phyloP scores from a whole-genome alignment of 2,113 vertebrate genomes.

The Donacobius atricapilla region DNA sequence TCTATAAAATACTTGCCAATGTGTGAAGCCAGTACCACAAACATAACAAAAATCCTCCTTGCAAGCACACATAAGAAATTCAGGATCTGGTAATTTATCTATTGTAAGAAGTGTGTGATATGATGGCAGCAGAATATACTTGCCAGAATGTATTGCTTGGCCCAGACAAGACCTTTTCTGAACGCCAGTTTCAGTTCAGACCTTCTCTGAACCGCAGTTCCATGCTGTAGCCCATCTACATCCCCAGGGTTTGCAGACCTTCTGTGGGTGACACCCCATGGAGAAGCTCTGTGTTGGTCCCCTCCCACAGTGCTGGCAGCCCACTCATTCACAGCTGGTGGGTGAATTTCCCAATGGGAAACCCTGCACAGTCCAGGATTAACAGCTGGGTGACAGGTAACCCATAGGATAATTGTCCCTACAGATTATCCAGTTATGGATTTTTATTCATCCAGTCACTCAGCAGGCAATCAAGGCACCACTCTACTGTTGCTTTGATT shows the following conservation, averaged over 20 bases:
- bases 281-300: neutral
- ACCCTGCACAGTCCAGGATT: accelerated
- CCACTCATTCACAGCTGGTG: neutral
- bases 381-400: neutral
- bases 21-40: neutral
- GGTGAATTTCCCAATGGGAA: neutral
- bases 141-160: neutral
- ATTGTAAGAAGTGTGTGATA: neutral
- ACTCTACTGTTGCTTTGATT: too few relatives aligned
- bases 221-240: neutral
- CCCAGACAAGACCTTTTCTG: neutral
- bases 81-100: neutral
- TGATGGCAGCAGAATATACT: neutral
- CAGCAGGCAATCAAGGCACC: neutral
- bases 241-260: neutral
- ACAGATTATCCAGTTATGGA: neutral
- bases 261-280: neutral
- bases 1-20: neutral
- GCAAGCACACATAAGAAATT: neutral
- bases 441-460: neutral
- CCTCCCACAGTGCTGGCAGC: neutral
- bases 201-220: neutral
- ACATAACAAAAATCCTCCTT: neutral
- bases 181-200: neutral
- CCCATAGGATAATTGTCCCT: neutral